These are phyloP conservation scores for Ctenopoma multispine DNA, from an alignment of 2,797 vertebrate genomes.

Conservation along the genomic window DNA sequence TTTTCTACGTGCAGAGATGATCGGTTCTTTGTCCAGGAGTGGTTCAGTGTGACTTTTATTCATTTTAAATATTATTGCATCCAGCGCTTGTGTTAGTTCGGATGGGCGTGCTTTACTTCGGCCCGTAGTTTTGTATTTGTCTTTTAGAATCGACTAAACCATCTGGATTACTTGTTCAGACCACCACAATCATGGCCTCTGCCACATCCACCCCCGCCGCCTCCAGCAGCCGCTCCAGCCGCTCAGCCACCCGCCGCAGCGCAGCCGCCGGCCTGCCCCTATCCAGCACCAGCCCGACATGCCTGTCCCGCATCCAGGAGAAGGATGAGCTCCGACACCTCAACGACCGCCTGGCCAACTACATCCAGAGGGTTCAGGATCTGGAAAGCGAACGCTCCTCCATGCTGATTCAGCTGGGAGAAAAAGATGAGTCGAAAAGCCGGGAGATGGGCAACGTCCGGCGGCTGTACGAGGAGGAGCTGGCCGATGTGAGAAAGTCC, in stretches of 20 bases:
- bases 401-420: slow-evolving; percentile 78
- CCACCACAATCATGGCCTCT: slow-evolving; percentile 59
- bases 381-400: slow-evolving; percentile 82
- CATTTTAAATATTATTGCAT: background rate
- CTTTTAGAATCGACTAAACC: background rate
- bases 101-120: background rate
- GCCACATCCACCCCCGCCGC: slow-evolving; percentile 72
- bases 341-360: slow-evolving; percentile 88
- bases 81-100: background rate
- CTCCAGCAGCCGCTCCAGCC: slow-evolving; percentile 62
- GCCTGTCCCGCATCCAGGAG: slow-evolving; percentile 82
- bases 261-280: slow-evolving; percentile 42
- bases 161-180: background rate
- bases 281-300: slow-evolving; percentile 73
- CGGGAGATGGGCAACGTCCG: slow-evolving; percentile 71
- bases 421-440: slow-evolving; percentile 70
- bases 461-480: slow-evolving; percentile 79
- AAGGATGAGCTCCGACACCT: slow-evolving; percentile 85
- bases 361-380: slow-evolving; percentile 84
- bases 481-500: slow-evolving; percentile 81
- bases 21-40: background rate
- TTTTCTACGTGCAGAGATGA: background rate
- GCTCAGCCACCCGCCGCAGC: slow-evolving; percentile 54
- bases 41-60: background rate
- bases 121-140: background rate